phyloP scores from a whole-genome alignment of 2,888 invertebrate species.

The Melipona beecheii region DNA sequence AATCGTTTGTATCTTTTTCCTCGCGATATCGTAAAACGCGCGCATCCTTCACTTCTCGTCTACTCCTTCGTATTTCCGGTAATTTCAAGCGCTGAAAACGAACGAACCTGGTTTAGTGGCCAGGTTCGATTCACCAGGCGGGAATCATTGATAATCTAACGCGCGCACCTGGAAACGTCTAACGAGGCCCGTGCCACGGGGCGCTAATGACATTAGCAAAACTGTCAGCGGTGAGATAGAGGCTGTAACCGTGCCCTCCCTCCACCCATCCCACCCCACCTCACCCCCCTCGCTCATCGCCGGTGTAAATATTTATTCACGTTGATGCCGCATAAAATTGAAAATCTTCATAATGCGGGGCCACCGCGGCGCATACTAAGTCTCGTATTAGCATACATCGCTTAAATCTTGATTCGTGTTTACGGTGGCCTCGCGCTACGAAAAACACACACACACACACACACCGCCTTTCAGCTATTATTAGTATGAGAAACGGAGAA shows the following conservation, averaged over 20 bases:
- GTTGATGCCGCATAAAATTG: slow-evolving; percentile 73
- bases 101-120: neutral
- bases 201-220: slow-evolving; percentile 65
- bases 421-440: slow-evolving; percentile 56
- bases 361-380: slow-evolving; percentile 73
- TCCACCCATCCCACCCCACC: too few relatives aligned
- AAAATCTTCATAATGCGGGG: slow-evolving; percentile 77
- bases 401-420: slow-evolving; percentile 75
- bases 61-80: too few relatives aligned
- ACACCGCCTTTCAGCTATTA: slow-evolving; percentile 22
- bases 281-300: slow-evolving; percentile 28
- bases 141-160: slow-evolving; percentile 54
- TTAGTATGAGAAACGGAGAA: slow-evolving; percentile 27
- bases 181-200: slow-evolving; percentile 51
- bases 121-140: neutral
- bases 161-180: slow-evolving; percentile 45
- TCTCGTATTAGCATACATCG: slow-evolving; percentile 75
- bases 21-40: too few relatives aligned
- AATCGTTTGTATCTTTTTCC: too few relatives aligned
- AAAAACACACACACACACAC: neutral
- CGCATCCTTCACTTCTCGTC: too few relatives aligned
- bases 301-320: slow-evolving; percentile 73
- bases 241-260: slow-evolving; percentile 32
- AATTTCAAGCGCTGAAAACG: neutral
- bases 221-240: slow-evolving; percentile 53